A percentile compares a stretch with the other conserved stretches of the same genome.
Conservation (phyloP, 2,113 vertebrate species). For the Calyptomena viridis region DNA sequence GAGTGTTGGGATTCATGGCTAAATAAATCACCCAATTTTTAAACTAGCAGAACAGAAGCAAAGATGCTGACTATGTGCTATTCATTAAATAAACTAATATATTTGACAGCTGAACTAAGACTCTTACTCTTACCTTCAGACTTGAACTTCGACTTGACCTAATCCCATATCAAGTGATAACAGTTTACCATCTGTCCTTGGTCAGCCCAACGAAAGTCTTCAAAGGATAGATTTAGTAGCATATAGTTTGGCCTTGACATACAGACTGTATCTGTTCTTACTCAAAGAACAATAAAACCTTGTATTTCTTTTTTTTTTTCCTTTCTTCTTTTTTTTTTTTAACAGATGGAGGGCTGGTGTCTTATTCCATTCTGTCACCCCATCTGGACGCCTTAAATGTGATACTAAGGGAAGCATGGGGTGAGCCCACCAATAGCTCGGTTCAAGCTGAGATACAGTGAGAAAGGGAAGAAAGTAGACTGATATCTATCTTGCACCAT, state of each 20-base stretch:
- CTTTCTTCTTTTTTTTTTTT: slow-evolving; percentile 39
- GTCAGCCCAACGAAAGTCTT: slow-evolving; percentile 67
- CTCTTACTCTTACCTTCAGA: slow-evolving; percentile 68
- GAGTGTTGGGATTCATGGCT: not conserved
- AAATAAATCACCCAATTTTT: slow-evolving; percentile 35
- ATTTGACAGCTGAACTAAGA: slow-evolving; percentile 49
- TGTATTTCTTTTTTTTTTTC: slow-evolving; percentile 72
- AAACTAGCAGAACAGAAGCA: slow-evolving; percentile 50
- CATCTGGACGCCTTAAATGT: slow-evolving; percentile 70
- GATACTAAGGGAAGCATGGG: slow-evolving; percentile 53
- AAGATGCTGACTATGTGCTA: slow-evolving; percentile 36
- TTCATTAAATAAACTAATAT: not conserved
- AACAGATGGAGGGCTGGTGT: slow-evolving; percentile 82
- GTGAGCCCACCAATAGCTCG: slow-evolving; percentile 59
- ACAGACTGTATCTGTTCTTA: slow-evolving; percentile 82
- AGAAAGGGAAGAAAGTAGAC: slow-evolving; percentile 40
- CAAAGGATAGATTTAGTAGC: slow-evolving; percentile 80
- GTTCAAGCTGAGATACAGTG: slow-evolving; percentile 27
- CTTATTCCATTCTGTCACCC: slow-evolving; percentile 77
- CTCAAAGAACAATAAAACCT: slow-evolving; percentile 81
- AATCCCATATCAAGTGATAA: slow-evolving; percentile 78
- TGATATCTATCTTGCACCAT: not conserved
- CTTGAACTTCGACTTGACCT: slow-evolving; percentile 87
- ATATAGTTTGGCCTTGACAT: slow-evolving; percentile 79
- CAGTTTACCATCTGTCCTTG: slow-evolving; percentile 83